phyloP scores from a whole-genome alignment of 2,113 vertebrate species.

The Azemiops feae region DNA sequence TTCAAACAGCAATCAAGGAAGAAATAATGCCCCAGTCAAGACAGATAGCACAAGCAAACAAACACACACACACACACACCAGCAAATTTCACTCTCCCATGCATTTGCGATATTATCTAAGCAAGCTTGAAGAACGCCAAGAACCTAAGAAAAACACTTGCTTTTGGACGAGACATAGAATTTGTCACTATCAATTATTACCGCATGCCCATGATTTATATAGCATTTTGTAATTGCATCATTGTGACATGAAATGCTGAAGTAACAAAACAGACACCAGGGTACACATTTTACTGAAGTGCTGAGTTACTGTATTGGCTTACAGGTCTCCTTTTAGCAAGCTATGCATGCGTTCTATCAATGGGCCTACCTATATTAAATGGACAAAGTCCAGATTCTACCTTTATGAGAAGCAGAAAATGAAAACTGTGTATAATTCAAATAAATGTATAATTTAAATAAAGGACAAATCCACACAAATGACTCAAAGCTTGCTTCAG shows the following conservation, averaged over 20 bases:
- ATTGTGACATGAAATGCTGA: neutral
- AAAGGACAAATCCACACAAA: neutral
- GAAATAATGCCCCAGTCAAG: neutral
- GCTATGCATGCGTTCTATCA: neutral
- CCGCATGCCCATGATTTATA: neutral
- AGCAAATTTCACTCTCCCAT: neutral
- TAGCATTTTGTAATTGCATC: neutral
- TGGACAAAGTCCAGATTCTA: neutral
- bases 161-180: neutral
- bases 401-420: neutral
- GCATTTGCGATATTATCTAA: neutral
- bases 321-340: neutral
- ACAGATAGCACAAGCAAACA: neutral
- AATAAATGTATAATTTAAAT: neutral
- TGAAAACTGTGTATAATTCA: neutral
- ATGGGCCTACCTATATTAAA: neutral
- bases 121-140: neutral
- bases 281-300: neutral
- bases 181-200: neutral
- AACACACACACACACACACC: neutral
- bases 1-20: neutral
- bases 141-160: neutral
- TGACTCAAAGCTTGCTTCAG: neutral
- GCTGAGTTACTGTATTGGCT: neutral
- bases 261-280: neutral